Evolutionary conservation across 2,113 vertebrate genomes (phyloP).

Genomic region (Vulpes vulpes): DNA sequence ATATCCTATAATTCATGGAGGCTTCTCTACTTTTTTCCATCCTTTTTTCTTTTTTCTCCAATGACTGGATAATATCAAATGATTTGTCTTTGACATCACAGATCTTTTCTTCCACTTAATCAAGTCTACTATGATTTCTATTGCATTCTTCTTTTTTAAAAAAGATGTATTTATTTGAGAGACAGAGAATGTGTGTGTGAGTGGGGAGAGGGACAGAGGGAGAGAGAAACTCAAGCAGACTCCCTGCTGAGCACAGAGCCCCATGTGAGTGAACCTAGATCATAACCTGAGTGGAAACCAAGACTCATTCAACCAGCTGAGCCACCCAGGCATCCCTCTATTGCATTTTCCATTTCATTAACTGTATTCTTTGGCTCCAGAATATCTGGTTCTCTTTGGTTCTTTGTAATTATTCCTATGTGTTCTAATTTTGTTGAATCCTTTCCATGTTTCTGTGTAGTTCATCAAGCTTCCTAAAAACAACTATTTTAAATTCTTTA

Average conservation of each 20-base stretch:
- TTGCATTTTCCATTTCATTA: background rate
- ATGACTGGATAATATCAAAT: background rate
- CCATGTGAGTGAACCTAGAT: background rate
- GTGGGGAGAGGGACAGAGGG: background rate
- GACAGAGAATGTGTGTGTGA: background rate
- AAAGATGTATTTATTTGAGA: background rate
- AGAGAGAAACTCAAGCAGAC: background rate
- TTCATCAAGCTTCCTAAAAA: background rate
- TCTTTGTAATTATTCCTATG: background rate
- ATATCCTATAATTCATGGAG: background rate
- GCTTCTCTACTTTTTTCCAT: background rate
- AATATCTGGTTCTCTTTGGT: background rate
- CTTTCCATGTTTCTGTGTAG: background rate
- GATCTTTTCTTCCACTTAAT: background rate
- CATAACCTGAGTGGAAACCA: background rate
- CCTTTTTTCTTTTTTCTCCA: background rate
- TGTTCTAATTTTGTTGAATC: background rate
- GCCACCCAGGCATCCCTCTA: background rate
- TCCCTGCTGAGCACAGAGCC: background rate
- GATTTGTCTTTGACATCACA: background rate
- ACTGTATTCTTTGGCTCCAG: background rate
- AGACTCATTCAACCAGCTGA: background rate
- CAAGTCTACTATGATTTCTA: background rate
- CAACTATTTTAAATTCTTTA: background rate
- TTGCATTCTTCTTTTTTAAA: background rate